Conservation (phyloP, 2,888 invertebrate species). For the Arrhopalites spinosus region DNA sequence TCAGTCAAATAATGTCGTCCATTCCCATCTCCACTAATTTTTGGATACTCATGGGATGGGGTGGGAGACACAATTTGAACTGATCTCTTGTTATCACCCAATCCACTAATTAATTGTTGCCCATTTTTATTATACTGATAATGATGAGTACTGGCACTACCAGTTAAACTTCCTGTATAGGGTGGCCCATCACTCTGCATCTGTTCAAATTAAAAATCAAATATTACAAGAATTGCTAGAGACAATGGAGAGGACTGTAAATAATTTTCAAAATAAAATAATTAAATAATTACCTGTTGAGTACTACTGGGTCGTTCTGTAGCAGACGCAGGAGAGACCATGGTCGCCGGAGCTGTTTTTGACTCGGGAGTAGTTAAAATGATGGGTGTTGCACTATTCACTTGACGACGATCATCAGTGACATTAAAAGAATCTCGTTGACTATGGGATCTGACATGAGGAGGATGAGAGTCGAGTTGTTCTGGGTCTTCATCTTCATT, state of each 20-base stretch:
- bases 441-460: neutral
- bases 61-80: neutral
- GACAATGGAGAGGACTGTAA: too few species aligned
- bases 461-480: neutral
- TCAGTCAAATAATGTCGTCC: neutral
- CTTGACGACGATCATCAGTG: neutral
- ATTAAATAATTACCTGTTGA: too few species aligned
- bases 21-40: neutral
- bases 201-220: too few species aligned
- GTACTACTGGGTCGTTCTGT: conserved; percentile 45
- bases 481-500: neutral
- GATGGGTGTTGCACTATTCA: neutral
- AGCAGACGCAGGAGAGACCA: conserved; percentile 13
- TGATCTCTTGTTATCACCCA: neutral
- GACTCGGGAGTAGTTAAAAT: conserved; percentile 17
- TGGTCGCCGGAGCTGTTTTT: conserved; percentile 44
- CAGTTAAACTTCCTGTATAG: conserved; percentile 4
- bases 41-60: neutral
- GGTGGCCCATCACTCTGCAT: conserved; percentile 38
- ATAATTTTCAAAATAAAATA: too few species aligned
- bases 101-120: neutral
- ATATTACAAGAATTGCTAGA: too few species aligned
- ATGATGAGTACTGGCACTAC: conserved; percentile 30
- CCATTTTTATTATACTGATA: conserved; percentile 6
- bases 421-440: too few species aligned